phyloP scores from a whole-genome alignment of 1,140 invertebrate species.

The Drosophila ironensis region DNA sequence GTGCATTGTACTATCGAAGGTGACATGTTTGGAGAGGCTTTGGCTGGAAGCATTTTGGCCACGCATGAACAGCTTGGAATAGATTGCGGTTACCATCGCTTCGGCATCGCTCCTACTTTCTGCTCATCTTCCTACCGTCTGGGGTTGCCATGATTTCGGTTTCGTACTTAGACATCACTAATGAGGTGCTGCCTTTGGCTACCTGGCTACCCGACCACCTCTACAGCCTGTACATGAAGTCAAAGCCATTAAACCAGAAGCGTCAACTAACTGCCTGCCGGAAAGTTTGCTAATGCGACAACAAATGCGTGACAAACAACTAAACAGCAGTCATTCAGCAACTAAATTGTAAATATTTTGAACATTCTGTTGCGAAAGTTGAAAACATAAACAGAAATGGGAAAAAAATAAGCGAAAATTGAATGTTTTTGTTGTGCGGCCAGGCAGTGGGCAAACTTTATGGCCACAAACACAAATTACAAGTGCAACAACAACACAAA shows the following conservation, averaged over 20 bases:
- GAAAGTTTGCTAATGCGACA: constrained; percentile 62
- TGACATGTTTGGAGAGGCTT: constrained; percentile 7
- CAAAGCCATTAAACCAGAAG: constrained; percentile 44
- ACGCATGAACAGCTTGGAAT: constrained; percentile 31
- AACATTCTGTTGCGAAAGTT: constrained; percentile 25
- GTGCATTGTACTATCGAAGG: constrained; percentile 21
- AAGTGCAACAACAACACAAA: constrained; percentile 64
- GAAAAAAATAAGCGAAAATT: constrained; percentile 36
- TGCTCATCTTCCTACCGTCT: constrained; percentile 4
- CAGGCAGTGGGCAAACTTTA: constrained; percentile 59
- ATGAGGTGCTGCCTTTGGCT: constrained; percentile 33
- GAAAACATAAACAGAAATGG: constrained; percentile 35
- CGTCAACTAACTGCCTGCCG: not conserved
- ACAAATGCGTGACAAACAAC: constrained; percentile 59
- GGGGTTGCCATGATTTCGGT: constrained; percentile 30
- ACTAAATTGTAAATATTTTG: constrained; percentile 68
- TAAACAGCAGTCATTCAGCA: constrained; percentile 36
- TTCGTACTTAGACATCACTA: constrained; percentile 22
- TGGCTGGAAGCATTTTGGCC: constrained; percentile 4
- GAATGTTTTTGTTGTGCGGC: constrained; percentile 64
- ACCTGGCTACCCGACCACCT: constrained; percentile 13
- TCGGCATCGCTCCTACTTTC: not conserved
- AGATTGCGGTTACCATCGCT: constrained; percentile 24
- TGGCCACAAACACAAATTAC: constrained; percentile 77
- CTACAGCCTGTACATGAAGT: too few relatives aligned